Conservation (phyloP, 1,140 invertebrate genomes). For the Xylocopa sonorina region DNA sequence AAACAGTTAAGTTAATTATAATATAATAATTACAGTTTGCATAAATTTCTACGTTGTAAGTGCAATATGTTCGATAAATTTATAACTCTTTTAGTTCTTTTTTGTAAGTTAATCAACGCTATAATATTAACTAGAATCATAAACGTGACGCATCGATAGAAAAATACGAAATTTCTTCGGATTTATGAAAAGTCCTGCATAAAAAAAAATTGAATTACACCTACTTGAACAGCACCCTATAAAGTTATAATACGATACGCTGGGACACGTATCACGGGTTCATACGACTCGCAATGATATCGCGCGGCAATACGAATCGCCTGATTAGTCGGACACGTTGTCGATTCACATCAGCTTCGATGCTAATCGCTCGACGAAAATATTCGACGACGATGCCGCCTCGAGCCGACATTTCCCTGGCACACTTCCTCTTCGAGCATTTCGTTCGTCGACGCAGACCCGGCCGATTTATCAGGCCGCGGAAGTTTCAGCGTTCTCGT, state of each 20-base stretch:
- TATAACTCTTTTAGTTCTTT: too few species aligned
- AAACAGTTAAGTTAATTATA: too few species aligned
- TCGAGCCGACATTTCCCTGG: background rate
- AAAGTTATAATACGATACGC: background rate
- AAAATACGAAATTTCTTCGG: too few species aligned
- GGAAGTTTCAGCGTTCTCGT: conserved; percentile 30
- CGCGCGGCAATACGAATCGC: conserved; percentile 40
- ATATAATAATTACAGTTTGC: too few species aligned
- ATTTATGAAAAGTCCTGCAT: too few species aligned
- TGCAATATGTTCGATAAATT: too few species aligned
- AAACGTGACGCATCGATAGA: too few species aligned
- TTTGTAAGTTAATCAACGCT: too few species aligned
- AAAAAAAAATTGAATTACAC: background rate
- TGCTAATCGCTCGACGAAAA: conserved; percentile 47
- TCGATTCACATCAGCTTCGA: conserved; percentile 8
- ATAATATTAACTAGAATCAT: too few species aligned
- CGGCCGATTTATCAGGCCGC: background rate
- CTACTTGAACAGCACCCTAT: background rate
- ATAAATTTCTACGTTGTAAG: background rate
- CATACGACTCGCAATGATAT: conserved; percentile 1
- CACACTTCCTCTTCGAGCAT: background rate
- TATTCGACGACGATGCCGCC: background rate
- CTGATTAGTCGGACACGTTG: conserved; percentile 37
- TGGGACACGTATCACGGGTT: background rate
- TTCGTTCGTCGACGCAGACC: background rate